Evolutionary conservation across 1,140 invertebrate species (phyloP), one percentile per base, ranked within the genome.

Genomic region (Matsumurasca onukii): DNA sequence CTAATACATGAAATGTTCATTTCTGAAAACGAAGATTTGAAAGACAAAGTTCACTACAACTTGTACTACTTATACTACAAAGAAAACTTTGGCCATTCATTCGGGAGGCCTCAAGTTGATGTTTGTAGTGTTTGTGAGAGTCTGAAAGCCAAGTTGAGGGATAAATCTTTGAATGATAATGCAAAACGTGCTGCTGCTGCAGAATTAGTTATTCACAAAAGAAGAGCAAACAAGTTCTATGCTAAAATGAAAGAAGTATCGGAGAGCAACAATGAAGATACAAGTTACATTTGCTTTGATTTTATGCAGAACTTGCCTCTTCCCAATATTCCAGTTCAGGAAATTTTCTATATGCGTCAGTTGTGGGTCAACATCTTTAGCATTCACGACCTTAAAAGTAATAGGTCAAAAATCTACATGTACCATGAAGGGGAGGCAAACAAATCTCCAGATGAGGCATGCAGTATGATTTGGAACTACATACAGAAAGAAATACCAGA

Each of bases 381-480:
- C 39, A 57, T 72, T 22, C 68, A 73, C 61, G 61, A 70, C 34
- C 24, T 73, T 31, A 55, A 34, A 66, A 67, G 25, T 27, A 67
- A 70, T 45, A 39, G 67, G 24, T 61, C 59, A 13, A 71, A 30
- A 25, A 73, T 73, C 31, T 73, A 69, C 59, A 68, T 62, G 9
- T 73, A 75, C 62, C 51, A 73, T 69, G 72, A 75, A 68, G 69
- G 66, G n/a, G 63, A 31, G 59, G 69, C 52, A 17, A 72, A 69
- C 57, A 74, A 74, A 64, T 57, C 66, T 25, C n/a, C 31, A n/a
- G 70, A 71, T 69, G 73, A 73, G 30, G 70, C 73, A n/a, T 69
- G 69, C 45, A 70, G 69, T 31, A 59, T 74, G 63, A 31, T 74
- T 9, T 39, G 69, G 13, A 61, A 73, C 68, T 73, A 71, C 51